Percentiles rank a stretch among this genome's conserved stretches.
Evolutionary conservation across 2,888 invertebrate genomes (phyloP).

Genomic region (Macroteleia sp.): DNA sequence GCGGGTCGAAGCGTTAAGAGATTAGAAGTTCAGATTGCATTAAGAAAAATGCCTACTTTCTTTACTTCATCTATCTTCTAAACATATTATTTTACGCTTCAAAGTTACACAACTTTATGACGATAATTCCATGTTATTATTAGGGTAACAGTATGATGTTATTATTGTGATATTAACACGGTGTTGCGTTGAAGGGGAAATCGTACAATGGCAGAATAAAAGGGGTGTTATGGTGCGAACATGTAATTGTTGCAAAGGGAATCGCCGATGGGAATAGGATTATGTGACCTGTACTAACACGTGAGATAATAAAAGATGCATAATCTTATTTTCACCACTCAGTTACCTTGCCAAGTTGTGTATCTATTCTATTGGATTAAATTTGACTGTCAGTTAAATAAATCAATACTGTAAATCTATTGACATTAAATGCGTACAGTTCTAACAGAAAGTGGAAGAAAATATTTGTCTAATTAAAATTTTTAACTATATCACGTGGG

Average conservation of each 20-base stretch:
- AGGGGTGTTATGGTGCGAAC: conserved; percentile 17
- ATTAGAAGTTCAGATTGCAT: conserved; percentile 25
- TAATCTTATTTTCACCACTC: conserved; percentile 30
- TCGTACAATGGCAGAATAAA: conserved; percentile 6
- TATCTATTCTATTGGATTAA: neutral
- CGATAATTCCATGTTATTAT: conserved; percentile 22
- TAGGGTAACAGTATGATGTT: too few species aligned
- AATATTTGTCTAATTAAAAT: too few species aligned
- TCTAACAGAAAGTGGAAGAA: too few species aligned
- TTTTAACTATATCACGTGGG: too few species aligned
- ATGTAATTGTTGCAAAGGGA: conserved; percentile 23
- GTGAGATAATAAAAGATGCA: conserved; percentile 36
- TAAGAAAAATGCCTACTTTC: neutral
- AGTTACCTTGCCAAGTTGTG: conserved; percentile 7
- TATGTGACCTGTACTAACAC: conserved; percentile 30
- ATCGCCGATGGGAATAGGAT: conserved; percentile 38
- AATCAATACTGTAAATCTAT: conserved; percentile 13
- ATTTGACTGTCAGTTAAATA: conserved; percentile 8
- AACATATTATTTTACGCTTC: too few species aligned
- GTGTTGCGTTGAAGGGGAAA: conserved; percentile 15
- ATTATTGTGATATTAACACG: conserved; percentile 13
- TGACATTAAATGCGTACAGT: conserved; percentile 3
- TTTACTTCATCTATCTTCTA: too few species aligned
- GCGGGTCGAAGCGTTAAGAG: too few species aligned
- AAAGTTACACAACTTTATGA: neutral